Evolutionary conservation across 1,140 invertebrate species (phyloP), one percentile per base, ranked within the genome.

Genomic region (Aphidius gifuensis): DNA sequence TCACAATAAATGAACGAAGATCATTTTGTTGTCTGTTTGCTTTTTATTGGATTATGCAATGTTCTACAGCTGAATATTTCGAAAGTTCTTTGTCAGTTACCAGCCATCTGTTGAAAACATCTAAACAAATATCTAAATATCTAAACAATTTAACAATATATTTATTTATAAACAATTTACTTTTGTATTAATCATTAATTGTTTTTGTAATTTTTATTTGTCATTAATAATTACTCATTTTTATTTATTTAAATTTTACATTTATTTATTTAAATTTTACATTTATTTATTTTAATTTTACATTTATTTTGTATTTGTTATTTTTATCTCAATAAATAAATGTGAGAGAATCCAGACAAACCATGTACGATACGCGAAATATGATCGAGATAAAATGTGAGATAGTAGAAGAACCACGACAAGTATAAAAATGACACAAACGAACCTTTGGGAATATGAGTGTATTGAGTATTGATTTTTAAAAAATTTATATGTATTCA

Each of bases 381-480:
- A 55, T 32, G 53, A 61, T 61, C 45, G 49, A n/a, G 45, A 55
- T 54, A 55, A 55, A 61, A 55, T 21, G 4, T 57, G 67, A 74
- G 68, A 71, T 69, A 74, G 64, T 48, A 53, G 50, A n/a, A 21
- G 40, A 8, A 38, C 23, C 40, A 38, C 59, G 63, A 67, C 68
- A 69, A 64, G 70, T 71, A 64, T 60, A 64, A 47, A 43, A 39
- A 43, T 38, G 16, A 32, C 66, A 69, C 66, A 67, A 75, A 49
- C 66, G 61, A 64, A 65, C 69, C 67, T 69, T 67, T 54, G 68
- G 63, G 64, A 38, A 55, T 55, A 68, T 51, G 21, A 21, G 44
- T 62, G 46, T 74, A 77, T 76, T 64, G 74, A 68, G 74, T 77
- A 76, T 76, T 72, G 74, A 74, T 74, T 75, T 16, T 73, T 73